phyloP scores from a whole-genome alignment of 2,113 vertebrate species.

The Alligator mississippiensis region DNA sequence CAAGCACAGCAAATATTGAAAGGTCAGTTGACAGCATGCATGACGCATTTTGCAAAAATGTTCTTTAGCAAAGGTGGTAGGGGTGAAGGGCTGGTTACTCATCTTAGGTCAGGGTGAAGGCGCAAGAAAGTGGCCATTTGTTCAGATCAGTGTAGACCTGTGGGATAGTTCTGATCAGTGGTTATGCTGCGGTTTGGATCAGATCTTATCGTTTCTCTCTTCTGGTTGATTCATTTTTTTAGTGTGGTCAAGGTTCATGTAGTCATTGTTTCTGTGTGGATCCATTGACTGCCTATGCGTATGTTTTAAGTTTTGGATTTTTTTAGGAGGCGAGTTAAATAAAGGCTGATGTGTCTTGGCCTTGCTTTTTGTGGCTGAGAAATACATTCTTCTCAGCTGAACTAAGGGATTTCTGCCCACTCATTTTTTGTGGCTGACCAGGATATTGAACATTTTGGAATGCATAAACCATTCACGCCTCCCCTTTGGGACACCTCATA shows the following conservation, averaged over 20 bases:
- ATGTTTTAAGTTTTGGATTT: neutral
- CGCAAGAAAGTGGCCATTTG: neutral
- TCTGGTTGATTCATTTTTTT: neutral
- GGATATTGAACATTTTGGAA: neutral
- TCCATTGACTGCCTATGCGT: neutral
- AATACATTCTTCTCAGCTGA: conserved; percentile 22
- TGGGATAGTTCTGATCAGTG: neutral
- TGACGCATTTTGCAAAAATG: rapidly evolving
- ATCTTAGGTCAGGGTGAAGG: neutral
- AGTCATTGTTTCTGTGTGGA: conserved; percentile 17
- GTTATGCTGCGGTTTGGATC: conserved; percentile 18
- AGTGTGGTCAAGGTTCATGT: neutral
- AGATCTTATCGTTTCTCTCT: neutral
- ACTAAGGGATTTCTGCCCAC: neutral
- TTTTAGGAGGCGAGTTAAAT: conserved; percentile 25
- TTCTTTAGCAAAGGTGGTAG: neutral
- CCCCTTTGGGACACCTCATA: neutral
- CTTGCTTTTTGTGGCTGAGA: conserved; percentile 2
- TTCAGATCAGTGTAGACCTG: neutral
- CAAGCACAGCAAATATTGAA: rapidly evolving
- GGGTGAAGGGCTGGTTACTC: neutral
- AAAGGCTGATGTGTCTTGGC: conserved; percentile 43
- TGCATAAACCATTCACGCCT: rapidly evolving
- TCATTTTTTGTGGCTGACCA: rapidly evolving
- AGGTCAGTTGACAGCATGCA: rapidly evolving